Conservation (phyloP, 2,797 vertebrate species). For the Chlorospingus flavigularis region DNA sequence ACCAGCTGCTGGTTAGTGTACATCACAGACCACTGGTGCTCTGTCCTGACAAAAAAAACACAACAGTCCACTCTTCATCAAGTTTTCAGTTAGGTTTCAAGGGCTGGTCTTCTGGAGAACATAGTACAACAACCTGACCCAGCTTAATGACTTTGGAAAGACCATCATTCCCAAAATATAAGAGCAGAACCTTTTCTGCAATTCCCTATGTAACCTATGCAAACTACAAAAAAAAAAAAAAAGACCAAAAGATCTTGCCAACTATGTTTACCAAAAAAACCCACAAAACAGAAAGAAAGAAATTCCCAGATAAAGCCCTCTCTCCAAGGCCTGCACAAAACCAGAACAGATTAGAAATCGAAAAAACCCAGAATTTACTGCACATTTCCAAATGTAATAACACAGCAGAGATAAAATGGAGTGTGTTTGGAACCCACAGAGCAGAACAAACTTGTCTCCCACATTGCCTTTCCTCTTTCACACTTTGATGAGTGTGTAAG, state of each 20-base stretch:
- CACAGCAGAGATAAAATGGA: background rate
- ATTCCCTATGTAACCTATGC: background rate
- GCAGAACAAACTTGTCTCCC: background rate
- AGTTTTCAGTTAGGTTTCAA: conserved; percentile 4
- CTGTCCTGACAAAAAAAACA: background rate
- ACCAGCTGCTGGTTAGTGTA: background rate
- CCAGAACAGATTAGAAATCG: background rate
- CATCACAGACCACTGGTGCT: background rate
- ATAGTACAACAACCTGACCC: background rate
- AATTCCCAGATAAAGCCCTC: background rate
- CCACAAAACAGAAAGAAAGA: background rate
- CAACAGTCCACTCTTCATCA: background rate
- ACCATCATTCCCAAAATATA: background rate
- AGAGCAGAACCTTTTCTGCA: background rate
- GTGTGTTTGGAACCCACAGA: background rate
- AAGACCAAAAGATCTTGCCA: background rate
- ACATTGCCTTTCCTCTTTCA: background rate
- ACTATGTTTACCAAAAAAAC: background rate
- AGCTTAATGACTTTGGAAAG: background rate
- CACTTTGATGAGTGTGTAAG: background rate
- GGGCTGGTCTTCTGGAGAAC: background rate
- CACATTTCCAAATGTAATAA: background rate
- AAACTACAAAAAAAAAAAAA: background rate
- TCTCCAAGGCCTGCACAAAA: background rate
- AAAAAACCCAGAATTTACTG: background rate